These are phyloP conservation scores for Halisarca cf. caerulea DNA, from an alignment of 37 sponge, comb jelly and placozoan genomes.

Conservation along the genomic window DNA sequence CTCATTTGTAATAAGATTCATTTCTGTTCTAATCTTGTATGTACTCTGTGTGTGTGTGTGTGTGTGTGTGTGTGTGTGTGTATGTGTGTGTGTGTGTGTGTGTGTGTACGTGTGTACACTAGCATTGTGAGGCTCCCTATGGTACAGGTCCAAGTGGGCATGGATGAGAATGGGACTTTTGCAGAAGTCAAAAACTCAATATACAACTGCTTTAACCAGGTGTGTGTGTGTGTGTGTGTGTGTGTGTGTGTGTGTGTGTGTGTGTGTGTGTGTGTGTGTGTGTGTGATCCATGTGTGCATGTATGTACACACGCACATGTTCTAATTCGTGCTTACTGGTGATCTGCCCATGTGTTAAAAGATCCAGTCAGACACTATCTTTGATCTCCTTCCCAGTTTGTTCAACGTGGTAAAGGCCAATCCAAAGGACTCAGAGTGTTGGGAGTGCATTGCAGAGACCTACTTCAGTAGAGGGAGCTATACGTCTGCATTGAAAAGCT, in stretches of 20 bases:
- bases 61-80: too few species aligned
- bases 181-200: constrained; percentile 40
- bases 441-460: constrained; percentile 89
- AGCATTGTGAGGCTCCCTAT: too few species aligned
- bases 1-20: too few species aligned
- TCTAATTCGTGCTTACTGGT: too few species aligned
- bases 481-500: constrained; percentile 73
- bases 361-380: not conserved
- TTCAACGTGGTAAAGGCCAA: not conserved
- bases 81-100: too few species aligned
- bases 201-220: constrained; percentile 72
- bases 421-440: constrained; percentile 39
- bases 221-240: not conserved
- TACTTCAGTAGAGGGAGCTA: constrained; percentile 78
- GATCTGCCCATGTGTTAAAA: not conserved
- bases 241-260: too few species aligned
- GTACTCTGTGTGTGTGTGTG: not conserved
- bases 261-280: too few species aligned
- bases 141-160: constrained; percentile 54
- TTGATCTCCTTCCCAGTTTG: not conserved
- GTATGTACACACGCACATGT: not conserved
- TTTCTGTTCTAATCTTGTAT: too few species aligned
- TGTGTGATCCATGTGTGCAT: too few species aligned
- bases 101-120: too few species aligned
- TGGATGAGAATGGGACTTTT: constrained; percentile 80